phyloP scores from a whole-genome alignment of 1,140 invertebrate species.

The Hyles euphorbiae region DNA sequence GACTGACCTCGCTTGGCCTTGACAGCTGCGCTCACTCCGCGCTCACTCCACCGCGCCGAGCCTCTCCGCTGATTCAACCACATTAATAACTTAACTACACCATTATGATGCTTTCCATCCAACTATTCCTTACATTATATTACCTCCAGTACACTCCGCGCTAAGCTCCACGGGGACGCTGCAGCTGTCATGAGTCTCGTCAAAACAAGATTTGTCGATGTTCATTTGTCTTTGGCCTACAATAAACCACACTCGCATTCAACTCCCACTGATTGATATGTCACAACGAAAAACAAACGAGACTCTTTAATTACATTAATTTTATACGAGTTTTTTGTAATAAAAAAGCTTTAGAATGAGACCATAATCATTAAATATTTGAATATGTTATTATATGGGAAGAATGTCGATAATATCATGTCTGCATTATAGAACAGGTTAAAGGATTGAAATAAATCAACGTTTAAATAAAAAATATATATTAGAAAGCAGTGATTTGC shows the following conservation, averaged over 20 bases:
- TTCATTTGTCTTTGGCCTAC: constrained; percentile 41
- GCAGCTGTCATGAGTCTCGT: constrained; percentile 26
- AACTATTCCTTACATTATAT: constrained; percentile 52
- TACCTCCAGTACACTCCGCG: constrained; percentile 15
- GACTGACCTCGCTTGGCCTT: constrained; percentile 73
- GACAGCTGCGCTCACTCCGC: constrained; percentile 66
- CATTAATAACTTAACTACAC: constrained; percentile 70
- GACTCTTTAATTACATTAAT: too few relatives aligned
- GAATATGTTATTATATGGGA: too few relatives aligned
- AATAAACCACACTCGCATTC: constrained; percentile 7
- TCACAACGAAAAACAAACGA: too few relatives aligned
- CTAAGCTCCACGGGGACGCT: constrained; percentile 11
- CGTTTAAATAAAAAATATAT: too few relatives aligned
- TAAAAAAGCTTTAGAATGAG: too few relatives aligned
- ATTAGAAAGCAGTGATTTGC: too few relatives aligned
- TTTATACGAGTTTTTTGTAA: too few relatives aligned
- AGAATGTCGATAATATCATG: too few relatives aligned
- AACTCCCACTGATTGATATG: neutral
- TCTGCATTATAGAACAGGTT: too few relatives aligned
- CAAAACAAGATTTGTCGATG: constrained; percentile 52
- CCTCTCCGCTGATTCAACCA: constrained; percentile 61
- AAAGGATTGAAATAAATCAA: too few relatives aligned
- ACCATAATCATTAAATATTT: too few relatives aligned
- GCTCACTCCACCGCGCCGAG: constrained; percentile 39
- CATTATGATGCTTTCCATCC: constrained; percentile 58